Evolutionary conservation across 2,113 vertebrate genomes (phyloP).

Genomic region (Chrysochloris asiatica): DNA sequence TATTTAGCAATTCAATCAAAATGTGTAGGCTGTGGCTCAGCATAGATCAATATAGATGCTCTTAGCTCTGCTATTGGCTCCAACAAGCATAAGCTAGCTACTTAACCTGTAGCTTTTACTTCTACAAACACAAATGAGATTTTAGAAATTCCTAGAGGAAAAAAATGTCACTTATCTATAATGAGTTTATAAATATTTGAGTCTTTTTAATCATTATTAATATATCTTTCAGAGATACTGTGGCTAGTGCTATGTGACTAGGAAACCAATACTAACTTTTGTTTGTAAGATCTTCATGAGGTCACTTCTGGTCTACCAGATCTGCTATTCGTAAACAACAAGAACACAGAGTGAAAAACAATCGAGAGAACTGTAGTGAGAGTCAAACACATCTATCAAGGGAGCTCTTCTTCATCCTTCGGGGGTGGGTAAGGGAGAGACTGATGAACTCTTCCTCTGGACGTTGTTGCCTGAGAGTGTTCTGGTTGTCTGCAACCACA

Average conservation of each 20-base stretch:
- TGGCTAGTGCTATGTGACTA: neutral
- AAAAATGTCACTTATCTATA: neutral
- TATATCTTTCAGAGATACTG: neutral
- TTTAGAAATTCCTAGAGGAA: neutral
- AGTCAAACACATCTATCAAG: no score
- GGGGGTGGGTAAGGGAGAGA: neutral
- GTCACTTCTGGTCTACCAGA: neutral
- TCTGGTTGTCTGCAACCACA: neutral
- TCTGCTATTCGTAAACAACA: neutral
- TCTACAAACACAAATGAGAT: neutral
- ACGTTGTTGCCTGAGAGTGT: no score
- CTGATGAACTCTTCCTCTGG: neutral
- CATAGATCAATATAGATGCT: neutral
- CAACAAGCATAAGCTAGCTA: neutral
- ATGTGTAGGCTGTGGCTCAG: neutral
- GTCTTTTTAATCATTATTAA: neutral
- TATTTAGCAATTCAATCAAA: neutral
- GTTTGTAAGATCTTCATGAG: neutral
- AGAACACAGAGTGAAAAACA: neutral
- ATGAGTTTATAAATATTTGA: neutral
- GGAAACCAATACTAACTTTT: neutral
- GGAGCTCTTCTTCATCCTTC: neutral
- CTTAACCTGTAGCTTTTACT: neutral
- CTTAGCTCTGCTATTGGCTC: neutral
- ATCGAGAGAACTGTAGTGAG: neutral